Base-by-base conservation (phyloP, 2,113 vertebrate genomes). In the Phrynocephalus versicolor region DNA sequence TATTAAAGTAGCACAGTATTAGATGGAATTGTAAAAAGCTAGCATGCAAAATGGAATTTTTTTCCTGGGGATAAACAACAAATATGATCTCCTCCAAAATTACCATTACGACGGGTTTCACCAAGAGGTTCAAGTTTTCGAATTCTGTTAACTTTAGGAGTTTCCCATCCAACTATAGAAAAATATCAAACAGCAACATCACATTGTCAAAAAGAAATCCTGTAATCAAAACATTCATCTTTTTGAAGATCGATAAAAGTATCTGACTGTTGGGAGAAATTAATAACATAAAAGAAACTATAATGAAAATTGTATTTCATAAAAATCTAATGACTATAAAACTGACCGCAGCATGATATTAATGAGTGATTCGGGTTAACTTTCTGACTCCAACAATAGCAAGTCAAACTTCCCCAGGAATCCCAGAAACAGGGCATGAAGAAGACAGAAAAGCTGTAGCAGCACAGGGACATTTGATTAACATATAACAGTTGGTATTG, bases 71-170 rank as follows among this genome's bases (percentile, higher is more conserved):
- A 90, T 73, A 79, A 85, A 93, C 25, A 91, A 89, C 74, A 92
- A 51, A 94, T 92, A 90, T 73, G 87, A 85, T 93, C 78, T 93
- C 88, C 89, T 65, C 85, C 86, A 80, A 90, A 89, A 92, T 97
- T 97, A 97, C 96, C 96, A 95, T 96, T 95, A 92, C 89, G 96
- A 94, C 85, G 95, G 86, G 93, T 96, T 94, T 96, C 96, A 95
- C 96, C 96, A 94, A 96, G 96, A 93, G 95, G 95, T 85, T 97
- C 95, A 95, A 97, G 96, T 95, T 97, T 97, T 96, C 95, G 86
- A 95, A 96, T 95, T 96, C 96, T 97, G 94, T 93, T 95, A 91
- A 96, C 92, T 95, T 94, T 97, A 85, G 96, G 96, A 90, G 96
- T 96, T 95, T 94, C 96, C 96, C 96, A 97, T 95, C 95, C 96